phyloP scores from a whole-genome alignment of 2,797 vertebrate genomes.

The Phaenicophaeus curvirostris region DNA sequence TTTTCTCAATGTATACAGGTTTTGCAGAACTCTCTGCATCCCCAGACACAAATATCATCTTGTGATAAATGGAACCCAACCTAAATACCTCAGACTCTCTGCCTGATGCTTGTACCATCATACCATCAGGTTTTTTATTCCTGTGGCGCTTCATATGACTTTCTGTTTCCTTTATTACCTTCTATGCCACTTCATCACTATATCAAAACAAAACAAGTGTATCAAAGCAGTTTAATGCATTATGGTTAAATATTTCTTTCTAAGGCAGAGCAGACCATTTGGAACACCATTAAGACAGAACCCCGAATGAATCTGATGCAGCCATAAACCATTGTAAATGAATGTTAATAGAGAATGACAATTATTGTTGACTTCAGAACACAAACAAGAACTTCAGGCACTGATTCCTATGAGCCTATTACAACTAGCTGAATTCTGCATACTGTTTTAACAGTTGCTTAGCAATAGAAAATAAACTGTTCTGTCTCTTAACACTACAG shows the following conservation, averaged over 20 bases:
- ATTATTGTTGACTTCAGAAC: slow-evolving; percentile 75
- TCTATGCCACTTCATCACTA: slow-evolving; percentile 13
- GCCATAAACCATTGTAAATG: slow-evolving; percentile 71
- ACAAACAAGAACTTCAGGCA: slow-evolving; percentile 75
- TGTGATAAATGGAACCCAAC: neutral
- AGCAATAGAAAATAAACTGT: slow-evolving; percentile 72
- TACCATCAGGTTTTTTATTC: slow-evolving; percentile 15
- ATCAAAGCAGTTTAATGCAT: slow-evolving; percentile 53
- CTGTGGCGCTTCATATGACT: neutral
- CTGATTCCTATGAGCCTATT: slow-evolving; percentile 61
- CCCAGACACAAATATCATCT: neutral
- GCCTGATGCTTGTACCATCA: neutral
- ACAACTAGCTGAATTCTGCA: slow-evolving; percentile 23
- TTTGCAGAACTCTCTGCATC: slow-evolving; percentile 6
- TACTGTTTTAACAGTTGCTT: slow-evolving; percentile 70
- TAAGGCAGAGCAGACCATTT: slow-evolving; percentile 49
- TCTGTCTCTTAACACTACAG: slow-evolving; percentile 65
- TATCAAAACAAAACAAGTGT: slow-evolving; percentile 42
- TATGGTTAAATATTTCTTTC: slow-evolving; percentile 64
- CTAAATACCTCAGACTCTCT: neutral
- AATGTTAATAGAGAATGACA: slow-evolving; percentile 68
- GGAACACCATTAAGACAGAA: slow-evolving; percentile 45
- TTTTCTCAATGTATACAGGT: neutral
- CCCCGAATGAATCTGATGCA: slow-evolving; percentile 56
- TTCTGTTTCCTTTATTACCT: neutral